Base-by-base conservation (phyloP, 2,888 invertebrate genomes). In the Cantharis nigra region DNA sequence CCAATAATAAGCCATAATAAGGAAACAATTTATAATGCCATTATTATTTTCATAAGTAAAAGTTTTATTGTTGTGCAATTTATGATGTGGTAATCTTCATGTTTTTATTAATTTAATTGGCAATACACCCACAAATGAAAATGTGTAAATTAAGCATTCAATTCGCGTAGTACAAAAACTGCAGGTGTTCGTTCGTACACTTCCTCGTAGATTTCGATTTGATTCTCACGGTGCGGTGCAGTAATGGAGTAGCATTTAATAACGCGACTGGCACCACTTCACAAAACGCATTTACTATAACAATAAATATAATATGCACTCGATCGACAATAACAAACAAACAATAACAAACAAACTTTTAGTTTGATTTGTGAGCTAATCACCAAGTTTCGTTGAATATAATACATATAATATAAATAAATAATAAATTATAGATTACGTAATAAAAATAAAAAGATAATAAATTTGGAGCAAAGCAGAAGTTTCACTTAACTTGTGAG, bases 131-230 rank as follows among this genome's bases (percentile, higher is more conserved):
- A 67, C 65, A 67, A 67, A 23, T 23, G 26, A 67, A 23, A 67
- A 23, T 13, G 65, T 23, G 65, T 26, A 67, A 67, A 74, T 77
- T 77, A 77, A 49, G 7, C n/a, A 77, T 77, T 77, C 77, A 71
- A 65, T 63, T 74, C 67, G 28, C 74, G 69, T 70, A 14, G 63
- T 70, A 70, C 62, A 64, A 49, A 67, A 26, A 16, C 49, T 63
- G 77, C 77, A 77, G 77, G 77, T 77, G 77, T 77, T 74, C 77
- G 16, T 67, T 67, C 63, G 14, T 71, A 28, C 74, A 77, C 74
- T 77, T 77, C 77, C 77, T 77, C 18, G 65, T 23, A 13, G 26
- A 26, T 23, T 67, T 67, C 23, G 18, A 67, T 67, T 67, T 26
- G 65, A 67, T 67, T 67, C 65, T 67, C 65, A 67, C 65, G 65